Evolutionary conservation across 64 coral and sea anemone genomes (phyloP).

Genomic region (Montipora efflorescens): DNA sequence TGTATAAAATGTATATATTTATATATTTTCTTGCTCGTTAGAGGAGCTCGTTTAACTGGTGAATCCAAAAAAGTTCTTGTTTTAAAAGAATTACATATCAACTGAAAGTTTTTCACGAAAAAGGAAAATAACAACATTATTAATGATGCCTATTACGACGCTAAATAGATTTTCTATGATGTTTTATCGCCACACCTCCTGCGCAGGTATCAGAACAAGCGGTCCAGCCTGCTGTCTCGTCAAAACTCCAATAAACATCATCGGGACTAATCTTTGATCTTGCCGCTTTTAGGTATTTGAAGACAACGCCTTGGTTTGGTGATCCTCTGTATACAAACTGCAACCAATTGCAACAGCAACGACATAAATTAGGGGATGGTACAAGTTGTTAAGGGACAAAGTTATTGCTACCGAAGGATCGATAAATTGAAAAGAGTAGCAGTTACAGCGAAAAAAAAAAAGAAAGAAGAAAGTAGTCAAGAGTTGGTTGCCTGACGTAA

Average conservation of each 20-base stretch:
- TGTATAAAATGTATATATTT: no score
- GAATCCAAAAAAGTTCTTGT: no score
- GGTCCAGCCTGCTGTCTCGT: neutral
- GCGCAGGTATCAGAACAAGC: conserved; percentile 2
- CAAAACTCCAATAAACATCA: conserved; percentile 3
- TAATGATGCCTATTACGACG: no score
- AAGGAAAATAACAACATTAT: no score
- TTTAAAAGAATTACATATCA: no score
- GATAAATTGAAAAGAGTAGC: no score
- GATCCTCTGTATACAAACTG: neutral
- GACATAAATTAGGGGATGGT: neutral
- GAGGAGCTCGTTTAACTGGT: no score
- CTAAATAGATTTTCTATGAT: neutral
- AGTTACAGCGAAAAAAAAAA: no score
- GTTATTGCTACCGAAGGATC: neutral
- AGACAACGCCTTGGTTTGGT: conserved; percentile 7
- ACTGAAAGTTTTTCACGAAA: no score
- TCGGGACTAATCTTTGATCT: neutral
- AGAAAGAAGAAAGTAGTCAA: no score
- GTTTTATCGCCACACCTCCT: neutral
- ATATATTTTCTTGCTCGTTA: no score
- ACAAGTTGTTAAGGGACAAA: neutral
- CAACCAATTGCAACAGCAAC: neutral
- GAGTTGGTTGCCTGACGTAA: no score
- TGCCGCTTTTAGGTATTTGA: neutral